Percentiles rank a stretch among this genome's conserved stretches.
These are phyloP conservation scores for Priocnemis perturbator DNA, from an alignment of 2,888 invertebrate genomes.

Conservation along the genomic window DNA sequence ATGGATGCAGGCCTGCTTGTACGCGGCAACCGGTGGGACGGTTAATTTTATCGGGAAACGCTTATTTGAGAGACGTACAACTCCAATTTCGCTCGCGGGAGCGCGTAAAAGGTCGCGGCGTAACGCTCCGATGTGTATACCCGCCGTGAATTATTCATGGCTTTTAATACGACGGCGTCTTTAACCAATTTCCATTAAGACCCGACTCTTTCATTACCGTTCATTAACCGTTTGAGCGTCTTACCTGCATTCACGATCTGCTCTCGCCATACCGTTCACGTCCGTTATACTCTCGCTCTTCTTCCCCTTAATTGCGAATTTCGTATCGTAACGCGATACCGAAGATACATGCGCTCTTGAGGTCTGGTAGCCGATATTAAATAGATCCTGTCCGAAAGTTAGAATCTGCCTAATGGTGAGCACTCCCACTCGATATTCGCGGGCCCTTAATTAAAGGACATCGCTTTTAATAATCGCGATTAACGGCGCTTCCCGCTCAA, in stretches of 20 bases:
- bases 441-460: constrained; percentile 9
- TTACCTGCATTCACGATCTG: not conserved
- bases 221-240: constrained; percentile 34
- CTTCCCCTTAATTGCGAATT: constrained; percentile 33
- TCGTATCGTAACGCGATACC: constrained; percentile 1
- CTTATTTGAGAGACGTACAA: no score
- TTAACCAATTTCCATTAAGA: constrained; percentile 50
- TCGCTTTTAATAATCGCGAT: constrained; percentile 13
- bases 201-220: constrained; percentile 41
- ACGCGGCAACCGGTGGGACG: no score
- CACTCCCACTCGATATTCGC: not conserved
- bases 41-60: no score
- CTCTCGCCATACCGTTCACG: constrained; percentile 20
- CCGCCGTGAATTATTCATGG: constrained; percentile 48
- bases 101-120: no score
- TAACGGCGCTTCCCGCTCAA: constrained; percentile 1
- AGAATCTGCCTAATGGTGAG: no score
- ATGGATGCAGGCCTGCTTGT: no score
- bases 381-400: no score
- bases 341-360: no score
- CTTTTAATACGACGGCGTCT: constrained; percentile 40
- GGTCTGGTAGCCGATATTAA: no score
- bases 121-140: no score
- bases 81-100: no score
- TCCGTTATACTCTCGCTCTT: constrained; percentile 23